Conservation (phyloP, 2,113 vertebrate genomes). For the Prunella himalayana region DNA sequence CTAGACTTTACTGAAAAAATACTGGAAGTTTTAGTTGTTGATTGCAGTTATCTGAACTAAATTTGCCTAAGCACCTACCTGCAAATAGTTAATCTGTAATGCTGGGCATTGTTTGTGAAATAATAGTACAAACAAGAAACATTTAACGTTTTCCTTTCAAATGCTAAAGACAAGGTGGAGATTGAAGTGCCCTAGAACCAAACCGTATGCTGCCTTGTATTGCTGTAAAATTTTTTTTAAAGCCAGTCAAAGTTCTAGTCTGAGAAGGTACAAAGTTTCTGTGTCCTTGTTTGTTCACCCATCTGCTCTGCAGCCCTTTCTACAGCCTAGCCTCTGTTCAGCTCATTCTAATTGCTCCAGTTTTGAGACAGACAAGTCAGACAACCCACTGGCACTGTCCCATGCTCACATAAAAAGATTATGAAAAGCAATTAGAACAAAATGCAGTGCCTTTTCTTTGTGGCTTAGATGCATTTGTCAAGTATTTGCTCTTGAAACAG, state of each 20-base stretch:
- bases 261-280: conserved; percentile 25
- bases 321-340: background rate
- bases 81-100: conserved; percentile 26
- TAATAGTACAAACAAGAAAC: background rate
- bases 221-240: background rate
- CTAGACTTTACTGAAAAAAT: background rate
- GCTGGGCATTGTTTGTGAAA: background rate
- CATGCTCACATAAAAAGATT: conserved; percentile 31
- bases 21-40: background rate
- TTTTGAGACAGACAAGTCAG: conserved; percentile 46
- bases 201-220: background rate
- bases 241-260: background rate
- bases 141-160: conserved; percentile 37
- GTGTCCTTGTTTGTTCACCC: conserved; percentile 36
- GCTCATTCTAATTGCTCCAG: conserved; percentile 39
- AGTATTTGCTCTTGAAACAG: conserved; percentile 36
- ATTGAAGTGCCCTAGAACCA: background rate
- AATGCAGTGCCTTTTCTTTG: conserved; percentile 34
- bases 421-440: conserved; percentile 50
- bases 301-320: conserved; percentile 48
- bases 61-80: background rate
- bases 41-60: background rate
- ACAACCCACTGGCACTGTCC: conserved; percentile 43
- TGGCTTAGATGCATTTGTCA: conserved; percentile 37
- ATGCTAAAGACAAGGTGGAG: conserved; percentile 6